These are phyloP conservation scores for Dasypolia templi DNA, from an alignment of 2,888 invertebrate genomes.

Conservation along the genomic window DNA sequence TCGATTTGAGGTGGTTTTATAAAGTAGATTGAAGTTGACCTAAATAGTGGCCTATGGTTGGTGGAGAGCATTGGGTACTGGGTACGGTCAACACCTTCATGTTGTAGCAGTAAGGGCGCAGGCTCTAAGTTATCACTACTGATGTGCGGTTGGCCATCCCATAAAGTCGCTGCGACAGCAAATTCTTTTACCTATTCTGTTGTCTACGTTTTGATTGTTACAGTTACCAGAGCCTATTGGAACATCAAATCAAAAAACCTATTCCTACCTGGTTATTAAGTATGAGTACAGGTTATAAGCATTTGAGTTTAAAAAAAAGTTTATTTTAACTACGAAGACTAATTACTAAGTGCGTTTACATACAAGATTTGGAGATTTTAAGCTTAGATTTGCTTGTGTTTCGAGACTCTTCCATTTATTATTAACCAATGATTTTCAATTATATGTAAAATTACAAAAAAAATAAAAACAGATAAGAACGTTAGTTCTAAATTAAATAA, in stretches of 20 bases:
- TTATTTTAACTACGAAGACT: too few relatives aligned
- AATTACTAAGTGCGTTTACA: too few relatives aligned
- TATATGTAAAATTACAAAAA: too few relatives aligned
- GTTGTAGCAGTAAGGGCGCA: not conserved
- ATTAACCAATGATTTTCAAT: too few relatives aligned
- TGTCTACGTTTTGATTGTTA: not conserved
- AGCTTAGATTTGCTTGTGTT: too few relatives aligned
- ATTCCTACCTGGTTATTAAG: not conserved
- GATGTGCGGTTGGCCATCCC: not conserved
- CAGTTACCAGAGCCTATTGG: not conserved
- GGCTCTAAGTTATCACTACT: not conserved
- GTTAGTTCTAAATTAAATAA: too few relatives aligned
- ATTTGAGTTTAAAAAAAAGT: conserved; percentile 32
- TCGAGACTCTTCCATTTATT: too few relatives aligned
- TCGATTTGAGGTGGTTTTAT: conserved; percentile 46
- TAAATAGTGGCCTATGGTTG: not conserved
- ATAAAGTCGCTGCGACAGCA: not conserved
- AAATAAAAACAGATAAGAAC: too few relatives aligned
- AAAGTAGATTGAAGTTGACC: not conserved
- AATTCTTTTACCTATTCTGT: not conserved
- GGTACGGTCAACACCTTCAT: too few relatives aligned
- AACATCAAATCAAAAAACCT: not conserved
- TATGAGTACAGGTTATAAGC: conserved; percentile 4
- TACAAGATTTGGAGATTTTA: too few relatives aligned
- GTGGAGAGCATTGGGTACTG: not conserved